A percentile compares a stretch with the other conserved stretches of the same genome.
These are phyloP conservation scores for Pogonomyrmex barbatus DNA, from an alignment of 1,140 invertebrate species.

Conservation along the genomic window DNA sequence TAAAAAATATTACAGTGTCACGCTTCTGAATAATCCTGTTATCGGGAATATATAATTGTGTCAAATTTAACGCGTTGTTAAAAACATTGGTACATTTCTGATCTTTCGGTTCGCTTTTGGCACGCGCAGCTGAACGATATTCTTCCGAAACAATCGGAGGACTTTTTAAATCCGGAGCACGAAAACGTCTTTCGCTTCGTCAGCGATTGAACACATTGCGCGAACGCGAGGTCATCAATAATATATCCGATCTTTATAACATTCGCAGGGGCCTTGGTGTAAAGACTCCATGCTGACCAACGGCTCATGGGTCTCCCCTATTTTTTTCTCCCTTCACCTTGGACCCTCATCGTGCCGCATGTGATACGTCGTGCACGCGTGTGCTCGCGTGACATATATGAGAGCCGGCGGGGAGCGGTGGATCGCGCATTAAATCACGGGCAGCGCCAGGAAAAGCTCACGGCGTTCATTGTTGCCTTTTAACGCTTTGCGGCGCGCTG, in stretches of 20 bases:
- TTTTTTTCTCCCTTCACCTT: not conserved
- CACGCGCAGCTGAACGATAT: not conserved
- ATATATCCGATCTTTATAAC: constrained; percentile 16
- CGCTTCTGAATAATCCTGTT: not conserved
- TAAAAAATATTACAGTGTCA: not conserved
- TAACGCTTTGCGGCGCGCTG: constrained; percentile 38
- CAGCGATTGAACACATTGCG: not conserved
- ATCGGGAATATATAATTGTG: not conserved
- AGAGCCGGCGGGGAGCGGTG: constrained; percentile 2
- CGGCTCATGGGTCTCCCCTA: not conserved
- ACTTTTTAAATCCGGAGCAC: constrained; percentile 1
- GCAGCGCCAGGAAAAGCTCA: constrained; percentile 30
- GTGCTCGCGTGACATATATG: constrained; percentile 60
- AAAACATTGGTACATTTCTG: not conserved
- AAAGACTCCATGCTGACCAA: not conserved
- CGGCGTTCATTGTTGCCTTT: constrained; percentile 40
- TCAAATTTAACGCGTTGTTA: not conserved
- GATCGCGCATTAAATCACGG: constrained; percentile 65
- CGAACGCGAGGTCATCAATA: constrained; percentile 11
- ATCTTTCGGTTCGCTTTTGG: not conserved
- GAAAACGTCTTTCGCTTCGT: constrained; percentile 1
- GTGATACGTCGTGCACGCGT: constrained; percentile 52
- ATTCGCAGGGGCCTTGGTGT: not conserved
- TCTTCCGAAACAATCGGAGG: not conserved
- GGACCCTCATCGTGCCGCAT: not conserved